These are phyloP conservation scores for Cochlearius cochlearius DNA, from an alignment of 2,113 vertebrate species.

Conservation along the genomic window DNA sequence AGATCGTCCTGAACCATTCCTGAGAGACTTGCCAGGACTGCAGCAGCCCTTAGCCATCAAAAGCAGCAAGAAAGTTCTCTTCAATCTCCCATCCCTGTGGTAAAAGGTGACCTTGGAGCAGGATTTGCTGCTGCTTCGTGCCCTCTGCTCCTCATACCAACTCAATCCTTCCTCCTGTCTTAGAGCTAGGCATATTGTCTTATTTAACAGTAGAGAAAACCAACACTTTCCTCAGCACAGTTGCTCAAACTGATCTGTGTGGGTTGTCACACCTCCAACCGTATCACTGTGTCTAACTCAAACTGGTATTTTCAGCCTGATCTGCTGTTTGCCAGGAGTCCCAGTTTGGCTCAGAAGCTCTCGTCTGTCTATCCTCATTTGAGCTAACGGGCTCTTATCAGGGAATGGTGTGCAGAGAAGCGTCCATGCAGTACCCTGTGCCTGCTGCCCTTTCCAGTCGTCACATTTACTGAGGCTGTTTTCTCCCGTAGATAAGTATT, in stretches of 20 bases:
- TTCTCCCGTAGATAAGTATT: neutral
- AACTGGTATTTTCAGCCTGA: constrained; percentile 44
- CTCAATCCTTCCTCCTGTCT: neutral
- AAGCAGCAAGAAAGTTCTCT: constrained; percentile 38
- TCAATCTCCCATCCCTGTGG: constrained; percentile 69
- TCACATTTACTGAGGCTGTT: neutral
- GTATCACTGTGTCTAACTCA: neutral
- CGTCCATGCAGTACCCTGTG: neutral
- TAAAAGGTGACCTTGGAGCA: constrained; percentile 83
- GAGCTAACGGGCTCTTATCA: neutral
- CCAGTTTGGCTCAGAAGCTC: constrained; percentile 5
- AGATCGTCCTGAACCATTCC: constrained; percentile 78
- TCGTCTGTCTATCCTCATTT: neutral
- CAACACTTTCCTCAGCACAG: constrained; percentile 5
- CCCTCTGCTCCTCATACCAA: neutral
- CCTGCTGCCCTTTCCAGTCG: neutral
- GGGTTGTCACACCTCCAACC: constrained; percentile 33
- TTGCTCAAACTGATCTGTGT: neutral
- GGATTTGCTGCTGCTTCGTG: constrained; percentile 31
- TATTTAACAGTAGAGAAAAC: neutral
- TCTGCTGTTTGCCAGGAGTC: constrained; percentile 31
- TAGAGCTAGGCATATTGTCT: constrained; percentile 30
- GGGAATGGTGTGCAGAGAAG: neutral
- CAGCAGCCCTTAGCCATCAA: constrained; percentile 69
- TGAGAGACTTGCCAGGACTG: constrained; percentile 73